Evolutionary conservation across 2,888 invertebrate species (phyloP).

Genomic region (Volucella inanis): DNA sequence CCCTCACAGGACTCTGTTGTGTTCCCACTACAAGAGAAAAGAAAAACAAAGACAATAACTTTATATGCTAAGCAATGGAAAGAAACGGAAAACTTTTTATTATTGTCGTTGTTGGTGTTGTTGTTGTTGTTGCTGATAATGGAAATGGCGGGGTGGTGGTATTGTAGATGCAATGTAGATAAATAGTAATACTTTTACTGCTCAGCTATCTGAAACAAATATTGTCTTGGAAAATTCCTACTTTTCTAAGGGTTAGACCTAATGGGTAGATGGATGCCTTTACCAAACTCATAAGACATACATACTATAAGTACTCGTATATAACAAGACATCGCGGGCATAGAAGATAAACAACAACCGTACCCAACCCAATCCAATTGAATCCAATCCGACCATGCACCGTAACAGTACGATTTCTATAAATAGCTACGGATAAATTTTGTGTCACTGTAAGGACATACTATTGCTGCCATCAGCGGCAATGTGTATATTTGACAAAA

Average conservation of each 20-base stretch:
- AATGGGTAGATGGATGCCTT: background rate
- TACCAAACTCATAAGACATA: background rate
- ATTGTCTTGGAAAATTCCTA: slow-evolving; percentile 48
- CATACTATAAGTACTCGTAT: background rate
- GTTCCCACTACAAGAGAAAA: slow-evolving; percentile 38
- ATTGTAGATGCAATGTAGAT: slow-evolving; percentile 29
- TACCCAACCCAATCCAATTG: slow-evolving; percentile 11
- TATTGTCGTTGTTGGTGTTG: slow-evolving; percentile 40
- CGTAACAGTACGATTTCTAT: background rate
- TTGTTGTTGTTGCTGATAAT: too few relatives aligned
- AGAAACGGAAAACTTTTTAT: slow-evolving; percentile 50
- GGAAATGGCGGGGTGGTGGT: too few relatives aligned
- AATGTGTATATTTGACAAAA: slow-evolving; percentile 56
- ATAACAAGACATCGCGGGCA: slow-evolving; percentile 41
- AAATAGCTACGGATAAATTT: slow-evolving; percentile 23
- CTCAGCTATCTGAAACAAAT: slow-evolving; percentile 40
- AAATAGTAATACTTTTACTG: slow-evolving; percentile 66
- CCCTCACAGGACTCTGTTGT: slow-evolving; percentile 60
- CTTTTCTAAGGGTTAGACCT: slow-evolving; percentile 45
- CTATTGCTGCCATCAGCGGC: slow-evolving; percentile 48
- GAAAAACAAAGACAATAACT: slow-evolving; percentile 13
- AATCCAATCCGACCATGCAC: background rate
- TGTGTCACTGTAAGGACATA: slow-evolving; percentile 32
- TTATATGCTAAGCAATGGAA: slow-evolving; percentile 37
- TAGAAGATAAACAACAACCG: slow-evolving; percentile 45